phyloP scores from a whole-genome alignment of 2,888 invertebrate genomes.

The Drosophila formosana region DNA sequence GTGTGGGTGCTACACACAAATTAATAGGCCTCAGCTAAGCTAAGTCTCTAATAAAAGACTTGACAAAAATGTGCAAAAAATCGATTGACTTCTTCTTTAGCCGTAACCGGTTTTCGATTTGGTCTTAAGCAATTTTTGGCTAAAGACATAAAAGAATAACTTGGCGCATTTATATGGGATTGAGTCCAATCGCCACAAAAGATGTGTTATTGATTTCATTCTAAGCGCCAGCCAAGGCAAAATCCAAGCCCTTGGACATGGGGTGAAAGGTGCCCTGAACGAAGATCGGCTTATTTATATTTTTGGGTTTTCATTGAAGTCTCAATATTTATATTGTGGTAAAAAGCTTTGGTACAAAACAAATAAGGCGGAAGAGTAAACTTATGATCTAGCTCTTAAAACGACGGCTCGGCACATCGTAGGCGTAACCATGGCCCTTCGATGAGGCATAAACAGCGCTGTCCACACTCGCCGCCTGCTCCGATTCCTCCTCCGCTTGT shows the following conservation, averaged over 20 bases:
- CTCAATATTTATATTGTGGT: constrained; percentile 41
- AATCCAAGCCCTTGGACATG: constrained; percentile 49
- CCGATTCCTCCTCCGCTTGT: constrained; percentile 41
- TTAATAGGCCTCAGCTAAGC: constrained; percentile 32
- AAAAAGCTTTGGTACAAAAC: constrained; percentile 62
- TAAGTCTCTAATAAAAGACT: not conserved
- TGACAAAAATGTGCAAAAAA: constrained; percentile 39
- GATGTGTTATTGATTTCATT: constrained; percentile 40
- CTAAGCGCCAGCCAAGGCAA: constrained; percentile 61
- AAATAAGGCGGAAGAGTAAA: constrained; percentile 5
- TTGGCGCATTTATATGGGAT: constrained; percentile 22
- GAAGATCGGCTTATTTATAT: constrained; percentile 17
- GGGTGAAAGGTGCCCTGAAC: constrained; percentile 58
- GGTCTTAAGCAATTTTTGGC: constrained; percentile 10
- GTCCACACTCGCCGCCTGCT: constrained; percentile 31
- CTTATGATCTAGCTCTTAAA: constrained; percentile 55
- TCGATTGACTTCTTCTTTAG: constrained; percentile 19
- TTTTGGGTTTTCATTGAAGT: constrained; percentile 18
- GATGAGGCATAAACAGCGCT: constrained; percentile 43
- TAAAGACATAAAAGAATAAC: constrained; percentile 13
- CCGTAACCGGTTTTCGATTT: constrained; percentile 40
- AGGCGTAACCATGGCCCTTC: constrained; percentile 65
- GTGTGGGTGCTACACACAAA: constrained; percentile 20
- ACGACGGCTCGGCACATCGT: constrained; percentile 58
- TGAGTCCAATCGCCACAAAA: constrained; percentile 23